phyloP scores from a whole-genome alignment of 2,888 invertebrate genomes.

The Acronicta psi region DNA sequence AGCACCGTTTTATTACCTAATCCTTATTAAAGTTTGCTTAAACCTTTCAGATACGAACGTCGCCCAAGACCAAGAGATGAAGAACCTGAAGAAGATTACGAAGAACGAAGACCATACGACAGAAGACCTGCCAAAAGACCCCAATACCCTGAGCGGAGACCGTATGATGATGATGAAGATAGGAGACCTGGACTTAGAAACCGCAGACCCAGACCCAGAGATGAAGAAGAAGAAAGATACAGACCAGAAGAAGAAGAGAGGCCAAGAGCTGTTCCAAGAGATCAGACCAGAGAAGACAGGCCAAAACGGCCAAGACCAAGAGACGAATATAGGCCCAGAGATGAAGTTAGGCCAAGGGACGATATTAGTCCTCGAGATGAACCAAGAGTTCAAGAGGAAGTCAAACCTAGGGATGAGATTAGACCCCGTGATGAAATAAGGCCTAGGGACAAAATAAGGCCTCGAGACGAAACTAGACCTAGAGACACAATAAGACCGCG shows the following conservation, averaged over 20 bases:
- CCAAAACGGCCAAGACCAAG: constrained; percentile 56
- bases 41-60: constrained; percentile 80
- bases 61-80: constrained; percentile 85
- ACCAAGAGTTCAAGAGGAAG: constrained; percentile 58
- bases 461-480: constrained; percentile 59
- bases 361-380: constrained; percentile 58
- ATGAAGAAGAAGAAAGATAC: constrained; percentile 76
- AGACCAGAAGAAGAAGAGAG: constrained; percentile 59
- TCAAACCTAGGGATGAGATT: constrained; percentile 51
- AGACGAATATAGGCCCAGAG: constrained; percentile 55
- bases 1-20: too few species aligned
- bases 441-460: constrained; percentile 57
- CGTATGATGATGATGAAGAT: constrained; percentile 79
- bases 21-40: too few species aligned
- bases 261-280: constrained; percentile 60
- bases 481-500: constrained; percentile 64
- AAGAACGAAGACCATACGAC: constrained; percentile 77
- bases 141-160: constrained; percentile 61
- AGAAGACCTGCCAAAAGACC: constrained; percentile 75
- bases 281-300: constrained; percentile 47
- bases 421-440: constrained; percentile 47
- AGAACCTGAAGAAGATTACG: constrained; percentile 73
- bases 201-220: constrained; percentile 71
- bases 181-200: constrained; percentile 69
- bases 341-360: constrained; percentile 56